Base-by-base conservation (phyloP, 1,140 invertebrate genomes). In the Brachionus manjavacas region DNA sequence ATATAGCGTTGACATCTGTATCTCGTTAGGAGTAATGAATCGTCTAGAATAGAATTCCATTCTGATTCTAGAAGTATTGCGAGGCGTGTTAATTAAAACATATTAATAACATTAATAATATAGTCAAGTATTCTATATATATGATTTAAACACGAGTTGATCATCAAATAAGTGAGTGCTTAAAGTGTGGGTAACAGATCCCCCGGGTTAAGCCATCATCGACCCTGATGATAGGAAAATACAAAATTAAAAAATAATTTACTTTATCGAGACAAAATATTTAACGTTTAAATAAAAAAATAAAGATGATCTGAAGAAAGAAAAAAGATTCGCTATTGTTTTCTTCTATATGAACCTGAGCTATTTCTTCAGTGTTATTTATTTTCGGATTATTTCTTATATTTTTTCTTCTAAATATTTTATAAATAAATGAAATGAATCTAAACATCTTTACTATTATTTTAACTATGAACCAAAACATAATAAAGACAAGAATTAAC, bases 91-190 rank as follows among this genome's bases (percentile, higher is more conserved):
- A n/a, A n/a, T n/a, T n/a, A n/a, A n/a, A n/a, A n/a, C n/a, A n/a
- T n/a, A n/a, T n/a, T n/a, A n/a, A n/a, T n/a, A n/a, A n/a, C n/a
- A n/a, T n/a, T n/a, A n/a, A n/a, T n/a, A n/a, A n/a, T n/a, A n/a
- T n/a, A n/a, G n/a, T n/a, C n/a, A n/a, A n/a, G n/a, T n/a, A n/a
- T n/a, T n/a, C n/a, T n/a, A n/a, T n/a, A n/a, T n/a, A n/a, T n/a
- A n/a, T n/a, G n/a, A n/a, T n/a, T n/a, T n/a, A n/a, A n/a, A n/a
- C n/a, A n/a, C n/a, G n/a, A n/a, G n/a, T n/a, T n/a, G n/a, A n/a
- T n/a, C n/a, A n/a, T n/a, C n/a, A n/a, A n/a, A n/a, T n/a, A 84
- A 86, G 28, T 28, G 28, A 28, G 28, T 86, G 23, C 85, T 55
- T 46, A 46, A 46, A 46, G 43, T 46, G 43, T 11, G n/a, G n/a